Evolutionary conservation across 2,797 vertebrate species (phyloP), one percentile per base, ranked within the genome.

Genomic region (Taenioides sp.): DNA sequence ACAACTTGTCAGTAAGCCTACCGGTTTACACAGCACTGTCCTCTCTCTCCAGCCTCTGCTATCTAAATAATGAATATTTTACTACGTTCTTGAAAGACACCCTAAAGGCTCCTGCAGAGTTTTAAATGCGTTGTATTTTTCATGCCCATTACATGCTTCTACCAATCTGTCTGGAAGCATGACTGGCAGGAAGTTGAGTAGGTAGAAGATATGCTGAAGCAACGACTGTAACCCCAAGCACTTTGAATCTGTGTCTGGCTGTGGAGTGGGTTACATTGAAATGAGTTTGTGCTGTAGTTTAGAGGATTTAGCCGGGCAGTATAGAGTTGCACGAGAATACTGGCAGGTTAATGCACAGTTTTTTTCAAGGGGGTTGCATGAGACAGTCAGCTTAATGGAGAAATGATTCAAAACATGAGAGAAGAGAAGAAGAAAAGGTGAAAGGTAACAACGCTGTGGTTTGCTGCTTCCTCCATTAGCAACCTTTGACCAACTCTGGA

Each of bases 91-190:
- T 65, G 77, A 87, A 86, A 87, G 80, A 90, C 80, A 88, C 75
- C 82, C 74, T 77, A 54, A 80, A 81, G 82, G 79, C 80, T 83
- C 61, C 70, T 73, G 65, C 52, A 74, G 76, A 78, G 81, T 83
- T 92, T 91, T 88, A 82, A 77, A 84, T 58, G 58, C 75, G 55
- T 82, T 91, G 77, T 88, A 88, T 91, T 89, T 92, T 92, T 91
- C 79, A 91, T 91, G 89, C 86, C 88, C 86, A 87, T 91, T 91
- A 86, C 83, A 87, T 82, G 76, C 80, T 84, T 87, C 76, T 61
- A 1, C 50, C 40, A 23, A 31, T 77, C 76, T 84, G 85, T 87
- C 64, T 52, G 71, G 79, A 84, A 85, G 58, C 6, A 0, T 1
- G 34, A 43, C 79, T 60, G 23, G 65, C 58, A 78, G 68, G 72